Evolutionary conservation across 2,888 invertebrate genomes (phyloP).

Genomic region (Habroteleia sp.): DNA sequence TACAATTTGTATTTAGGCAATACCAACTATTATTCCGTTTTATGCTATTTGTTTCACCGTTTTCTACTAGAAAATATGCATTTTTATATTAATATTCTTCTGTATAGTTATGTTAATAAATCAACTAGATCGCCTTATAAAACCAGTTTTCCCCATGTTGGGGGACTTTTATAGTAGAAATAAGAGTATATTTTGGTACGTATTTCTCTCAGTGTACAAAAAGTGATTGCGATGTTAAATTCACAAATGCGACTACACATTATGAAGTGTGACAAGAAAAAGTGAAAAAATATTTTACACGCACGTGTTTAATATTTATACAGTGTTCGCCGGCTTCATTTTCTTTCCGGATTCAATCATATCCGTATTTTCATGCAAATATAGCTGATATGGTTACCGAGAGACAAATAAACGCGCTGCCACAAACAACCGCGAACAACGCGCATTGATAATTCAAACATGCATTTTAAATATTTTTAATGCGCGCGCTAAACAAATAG

Average conservation of each 20-base stretch:
- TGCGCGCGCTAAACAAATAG: conserved; percentile 17
- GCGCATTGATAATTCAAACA: conserved; percentile 39
- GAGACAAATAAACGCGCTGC: conserved; percentile 51
- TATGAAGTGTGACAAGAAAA: conserved; percentile 17
- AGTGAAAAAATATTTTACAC: conserved; percentile 37
- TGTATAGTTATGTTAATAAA: too few relatives aligned
- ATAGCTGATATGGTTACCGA: conserved; percentile 53
- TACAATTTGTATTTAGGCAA: too few relatives aligned
- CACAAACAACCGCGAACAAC: conserved; percentile 19
- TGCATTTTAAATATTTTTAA: conserved; percentile 33
- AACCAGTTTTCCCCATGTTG: too few relatives aligned
- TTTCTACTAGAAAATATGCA: too few relatives aligned
- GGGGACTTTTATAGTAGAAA: too few relatives aligned
- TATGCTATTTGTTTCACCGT: too few relatives aligned
- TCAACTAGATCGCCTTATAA: too few relatives aligned
- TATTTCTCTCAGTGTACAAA: too few relatives aligned
- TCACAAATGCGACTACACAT: conserved; percentile 1
- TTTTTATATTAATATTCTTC: too few relatives aligned
- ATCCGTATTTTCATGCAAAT: conserved; percentile 62
- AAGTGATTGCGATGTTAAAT: too few relatives aligned
- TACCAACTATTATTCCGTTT: too few relatives aligned
- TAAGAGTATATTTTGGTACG: too few relatives aligned
- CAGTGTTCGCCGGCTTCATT: conserved; percentile 45
- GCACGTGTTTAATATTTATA: conserved; percentile 55
- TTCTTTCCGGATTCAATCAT: conserved; percentile 63